Evolutionary conservation across 1,140 invertebrate genomes (phyloP).

Genomic region (Listronotus oregonensis): DNA sequence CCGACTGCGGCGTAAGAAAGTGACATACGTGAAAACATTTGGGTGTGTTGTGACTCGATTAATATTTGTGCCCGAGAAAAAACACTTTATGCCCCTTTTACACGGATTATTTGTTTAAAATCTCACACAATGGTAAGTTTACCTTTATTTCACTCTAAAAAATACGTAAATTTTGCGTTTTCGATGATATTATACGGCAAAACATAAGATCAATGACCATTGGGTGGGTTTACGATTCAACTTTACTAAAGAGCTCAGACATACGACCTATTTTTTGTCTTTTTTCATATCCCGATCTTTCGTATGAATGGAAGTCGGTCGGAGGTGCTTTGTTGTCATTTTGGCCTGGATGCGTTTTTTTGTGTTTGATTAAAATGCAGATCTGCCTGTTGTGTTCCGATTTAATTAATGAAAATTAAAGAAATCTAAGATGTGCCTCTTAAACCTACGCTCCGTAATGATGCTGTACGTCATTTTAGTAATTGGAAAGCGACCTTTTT

Average conservation of each 20-base stretch:
- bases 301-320: constrained; percentile 11
- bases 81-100: neutral
- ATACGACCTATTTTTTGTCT: constrained; percentile 25
- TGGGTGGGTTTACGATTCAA: constrained; percentile 27
- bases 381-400: constrained; percentile 1
- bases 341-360: constrained; percentile 3
- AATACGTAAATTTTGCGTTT: constrained; percentile 3
- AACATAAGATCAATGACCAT: constrained; percentile 34
- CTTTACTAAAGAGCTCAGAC: constrained; percentile 6
- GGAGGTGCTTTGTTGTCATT: constrained; percentile 2
- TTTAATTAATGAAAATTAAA: constrained; percentile 8
- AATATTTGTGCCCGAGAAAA: neutral
- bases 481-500: no score
- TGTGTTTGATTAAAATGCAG: constrained; percentile 24
- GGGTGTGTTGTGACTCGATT: constrained; percentile 18
- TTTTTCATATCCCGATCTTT: neutral
- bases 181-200: neutral
- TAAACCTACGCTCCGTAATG: no score
- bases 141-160: neutral
- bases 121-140: constrained; percentile 22
- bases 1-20: constrained; percentile 18
- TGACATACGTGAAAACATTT: constrained; percentile 15
- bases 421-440: no score
- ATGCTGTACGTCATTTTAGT: no score
- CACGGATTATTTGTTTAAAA: constrained; percentile 2